These are phyloP conservation scores for Hypothenemus hampei DNA, from an alignment of 1,140 invertebrate species.

Conservation along the genomic window DNA sequence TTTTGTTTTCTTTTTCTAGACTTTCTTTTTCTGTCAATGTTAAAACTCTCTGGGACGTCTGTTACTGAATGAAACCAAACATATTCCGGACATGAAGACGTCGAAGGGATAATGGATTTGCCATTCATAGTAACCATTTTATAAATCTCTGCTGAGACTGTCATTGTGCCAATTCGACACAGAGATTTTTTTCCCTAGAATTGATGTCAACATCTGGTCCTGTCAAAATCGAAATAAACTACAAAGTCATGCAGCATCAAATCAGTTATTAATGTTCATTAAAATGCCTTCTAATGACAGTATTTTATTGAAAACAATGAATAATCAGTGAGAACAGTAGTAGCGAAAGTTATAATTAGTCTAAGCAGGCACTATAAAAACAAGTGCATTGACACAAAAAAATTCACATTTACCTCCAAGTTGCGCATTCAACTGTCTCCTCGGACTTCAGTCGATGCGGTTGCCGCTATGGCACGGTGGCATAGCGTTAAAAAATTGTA, in stretches of 20 bases:
- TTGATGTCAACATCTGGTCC: not conserved
- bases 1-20: too few relatives aligned
- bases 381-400: conserved; percentile 39
- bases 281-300: too few relatives aligned
- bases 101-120: conserved; percentile 20
- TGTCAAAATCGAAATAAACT: too few relatives aligned
- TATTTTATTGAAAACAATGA: too few relatives aligned
- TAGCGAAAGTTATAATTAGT: conserved; percentile 23
- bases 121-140: conserved; percentile 26
- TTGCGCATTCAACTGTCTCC: conserved; percentile 42
- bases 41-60: too few relatives aligned
- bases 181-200: not conserved
- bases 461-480: conserved; percentile 30
- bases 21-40: too few relatives aligned
- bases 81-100: conserved; percentile 5
- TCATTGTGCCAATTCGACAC: not conserved
- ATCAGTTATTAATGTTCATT: too few relatives aligned
- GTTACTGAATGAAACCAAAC: not conserved
- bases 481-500: conserved; percentile 37
- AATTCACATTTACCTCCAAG: conserved; percentile 41
- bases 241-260: too few relatives aligned
- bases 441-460: conserved; percentile 28
- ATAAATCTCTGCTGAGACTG: conserved; percentile 4
- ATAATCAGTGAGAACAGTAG: conserved; percentile 12
- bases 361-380: conserved; percentile 13